phyloP scores from a whole-genome alignment of 2,113 vertebrate species.

The Psephotus haematonotus region DNA sequence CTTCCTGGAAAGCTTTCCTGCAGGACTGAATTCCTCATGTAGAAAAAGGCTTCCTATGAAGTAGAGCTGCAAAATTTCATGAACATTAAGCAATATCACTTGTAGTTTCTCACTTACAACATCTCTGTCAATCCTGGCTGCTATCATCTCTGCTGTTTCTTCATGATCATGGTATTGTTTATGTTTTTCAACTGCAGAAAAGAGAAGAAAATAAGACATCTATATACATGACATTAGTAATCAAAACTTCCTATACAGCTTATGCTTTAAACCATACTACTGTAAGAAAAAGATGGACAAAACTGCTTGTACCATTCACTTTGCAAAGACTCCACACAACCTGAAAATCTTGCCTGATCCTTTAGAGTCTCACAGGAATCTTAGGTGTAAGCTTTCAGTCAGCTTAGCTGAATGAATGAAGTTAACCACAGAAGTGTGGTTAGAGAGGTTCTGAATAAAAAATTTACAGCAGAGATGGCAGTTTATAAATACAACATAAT shows the following conservation, averaged over 20 bases:
- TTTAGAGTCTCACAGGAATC: not conserved
- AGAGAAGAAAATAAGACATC: not conserved
- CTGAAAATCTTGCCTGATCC: not conserved
- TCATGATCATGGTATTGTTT: slow-evolving; percentile 73
- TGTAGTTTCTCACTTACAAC: slow-evolving; percentile 79
- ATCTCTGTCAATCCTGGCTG: slow-evolving; percentile 87
- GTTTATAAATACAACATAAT: not conserved
- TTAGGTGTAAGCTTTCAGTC: not conserved
- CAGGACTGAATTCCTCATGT: not conserved
- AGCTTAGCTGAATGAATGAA: not conserved
- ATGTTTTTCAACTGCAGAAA: slow-evolving; percentile 78
- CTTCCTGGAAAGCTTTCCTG: not conserved
- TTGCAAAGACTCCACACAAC: not conserved
- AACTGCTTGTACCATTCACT: not conserved
- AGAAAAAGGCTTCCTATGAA: not conserved
- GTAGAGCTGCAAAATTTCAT: not conserved
- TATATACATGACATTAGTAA: rapidly evolving
- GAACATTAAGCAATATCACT: not conserved
- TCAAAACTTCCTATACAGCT: not conserved
- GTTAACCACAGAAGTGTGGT: not conserved
- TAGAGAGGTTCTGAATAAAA: not conserved
- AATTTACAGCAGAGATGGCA: not conserved
- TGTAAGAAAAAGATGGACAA: not conserved
- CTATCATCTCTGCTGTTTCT: slow-evolving; percentile 80
- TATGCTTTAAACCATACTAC: not conserved